Evolutionary conservation across 2,797 vertebrate species (phyloP), one percentile per base, ranked within the genome.

Genomic region (Sciurus vulgaris): DNA sequence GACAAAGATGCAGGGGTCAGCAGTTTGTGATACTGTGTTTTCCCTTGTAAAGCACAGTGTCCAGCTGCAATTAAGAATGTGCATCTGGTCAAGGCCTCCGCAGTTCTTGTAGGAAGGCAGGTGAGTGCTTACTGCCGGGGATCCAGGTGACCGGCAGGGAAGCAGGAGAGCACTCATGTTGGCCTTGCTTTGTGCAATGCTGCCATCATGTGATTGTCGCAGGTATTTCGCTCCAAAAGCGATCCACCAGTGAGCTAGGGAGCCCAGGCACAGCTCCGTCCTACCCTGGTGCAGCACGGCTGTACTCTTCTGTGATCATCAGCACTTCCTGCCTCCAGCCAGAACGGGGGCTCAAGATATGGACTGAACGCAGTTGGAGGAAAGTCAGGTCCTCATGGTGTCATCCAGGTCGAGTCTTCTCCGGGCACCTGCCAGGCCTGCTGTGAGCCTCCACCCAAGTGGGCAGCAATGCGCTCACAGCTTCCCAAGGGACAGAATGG

Each of bases 181-280:
- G 13, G 38, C 65, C 72, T 93, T 92, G 79, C 70, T 90, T 63
- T 94, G 94, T 93, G 76, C 89, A 67, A 96, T 76, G 44, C 89
- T 97, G 96, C 94, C 97, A 96, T 90, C 97, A 22, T 87, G 97
- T 91, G 97, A 93, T 92, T 30, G 0, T 84, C 3, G 0, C 4
- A 3, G 61, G 70, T n/a, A 91, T 59, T 49, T 56, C 28, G 38
- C 82, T 38, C 2, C 1, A 54, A 51, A 74, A 69, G 6, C 8
- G 0, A 35, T 13, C 24, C 12, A 3, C 13, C 4, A 12, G 5
- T 0, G 8, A 14, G 13, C 2, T 17, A 3, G 6, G 2, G 17
- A 5, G 51, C 6, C 38, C 38, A 38, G 38, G 38, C 38, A 38
- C 38, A 38, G 38, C 38, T 38, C 5, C 3, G 38, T 38, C 38